Evolutionary conservation across 2,888 invertebrate genomes (phyloP), one percentile per base, ranked within the genome.

Genomic region (Lingula anatina): DNA sequence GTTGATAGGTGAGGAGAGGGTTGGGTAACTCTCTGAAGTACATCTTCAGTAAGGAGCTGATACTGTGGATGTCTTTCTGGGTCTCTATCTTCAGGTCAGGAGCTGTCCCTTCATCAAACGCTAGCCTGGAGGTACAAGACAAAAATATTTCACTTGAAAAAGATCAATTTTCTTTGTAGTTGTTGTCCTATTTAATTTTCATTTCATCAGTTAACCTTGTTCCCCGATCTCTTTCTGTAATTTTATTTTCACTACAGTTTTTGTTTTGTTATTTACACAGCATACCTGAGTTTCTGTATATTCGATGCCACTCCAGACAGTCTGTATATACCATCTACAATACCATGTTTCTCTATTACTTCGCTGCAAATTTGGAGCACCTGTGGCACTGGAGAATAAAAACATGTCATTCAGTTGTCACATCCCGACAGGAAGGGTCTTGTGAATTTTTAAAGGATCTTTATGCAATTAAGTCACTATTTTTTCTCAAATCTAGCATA

Each of bases 11-110:
- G 80, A 97, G 92, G 25, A 99, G 81, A 0, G 97, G 97, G 81
- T 96, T 97, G 2, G 97, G 97, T 40, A 99, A 82, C 79, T 99
- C 97, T 35, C 97, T 86, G 75, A 93, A 93, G 79, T 97, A 99
- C 90, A 94, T 94, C 81, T 97, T 97, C 49, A 99, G 82, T 49
- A 97, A 79, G 2, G 94, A 94, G 31, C 95, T 93, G 45, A 97
- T 92, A 27, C 93, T 93, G 79, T 99, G 97, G 50, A 96, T 93
- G 77, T 97, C 97, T 64, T 92, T 85, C 62, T 90, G 87, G 44
- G 67, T 85, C 49, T 89, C 78, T 26, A 86, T 85, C 66, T 84
- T 83, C 60, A 94, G 82, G 72, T 89, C 88, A 7, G 93, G 93
- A 44, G 89, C 85, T 24, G 85, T 80, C 69, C 91, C 93, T 68